Evolutionary conservation across 1,140 invertebrate species (phyloP), one percentile per base, ranked within the genome.

Genomic region (Drosophila cardini): DNA sequence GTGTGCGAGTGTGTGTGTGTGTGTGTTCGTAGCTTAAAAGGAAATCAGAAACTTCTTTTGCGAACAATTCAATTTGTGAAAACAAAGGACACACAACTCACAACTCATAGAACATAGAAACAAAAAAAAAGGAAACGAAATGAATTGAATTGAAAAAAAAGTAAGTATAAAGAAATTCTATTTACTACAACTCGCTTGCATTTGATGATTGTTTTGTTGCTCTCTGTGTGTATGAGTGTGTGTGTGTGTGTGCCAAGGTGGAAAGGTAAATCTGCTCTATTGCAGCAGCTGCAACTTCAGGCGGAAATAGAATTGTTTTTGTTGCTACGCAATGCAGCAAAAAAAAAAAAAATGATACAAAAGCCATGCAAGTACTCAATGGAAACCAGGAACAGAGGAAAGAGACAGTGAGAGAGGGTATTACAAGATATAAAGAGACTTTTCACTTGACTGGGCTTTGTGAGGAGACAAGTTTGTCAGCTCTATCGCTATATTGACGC

Each of bases 21-120:
- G 21, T 26, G 21, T 3, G 21, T 43, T 32, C 40, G 55, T 40
- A 67, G 50, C 63, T 70, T 70, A 34, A 58, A 71, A 75, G 72
- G 72, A 75, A 75, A 75, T 75, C 72, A 71, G 67, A 75, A 71
- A 64, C 67, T 75, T 75, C 43, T 71, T 26, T 64, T 63, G 58
- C 58, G 53, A 63, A 75, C 72, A 75, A 71, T 75, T 75, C 72
- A 75, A 75, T 75, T 75, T 75, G 72, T 58, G 58, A 75, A 71
- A 75, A 75, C 72, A 75, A 71, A 70, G 57, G 57, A 50, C 48
- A 40, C 21, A 70, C 72, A 65, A 53, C 50, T 7, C 50, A 55
- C 32, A 38, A 21, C 10, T 55, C 72, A 74, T 50, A 50, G 43
- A 48, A 68, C 30, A 57, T 40, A 46, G 16, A 8, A 7, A 50